A percentile compares a stretch with the other conserved stretches of the same genome.
phyloP scores from a whole-genome alignment of 2,797 vertebrate genomes.

The Borostomias antarcticus region DNA sequence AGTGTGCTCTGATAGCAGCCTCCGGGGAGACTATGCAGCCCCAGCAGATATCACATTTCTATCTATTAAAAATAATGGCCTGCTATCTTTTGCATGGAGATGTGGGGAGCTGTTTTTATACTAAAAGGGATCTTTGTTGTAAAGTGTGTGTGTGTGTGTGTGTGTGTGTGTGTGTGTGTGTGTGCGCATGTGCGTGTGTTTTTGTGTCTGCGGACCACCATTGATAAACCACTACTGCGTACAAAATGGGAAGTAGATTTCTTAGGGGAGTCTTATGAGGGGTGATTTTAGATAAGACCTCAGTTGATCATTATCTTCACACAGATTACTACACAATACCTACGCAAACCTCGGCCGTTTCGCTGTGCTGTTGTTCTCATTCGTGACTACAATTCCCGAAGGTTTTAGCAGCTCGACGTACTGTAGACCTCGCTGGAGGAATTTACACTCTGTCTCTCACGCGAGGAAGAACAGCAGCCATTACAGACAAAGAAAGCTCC shows the following conservation, averaged over 20 bases:
- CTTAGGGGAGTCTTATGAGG: slow-evolving; percentile 29
- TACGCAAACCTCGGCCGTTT: slow-evolving; percentile 10
- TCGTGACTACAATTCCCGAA: slow-evolving; percentile 52
- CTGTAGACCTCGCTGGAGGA: slow-evolving; percentile 60
- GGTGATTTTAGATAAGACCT: slow-evolving; percentile 38
- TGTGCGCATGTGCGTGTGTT: slow-evolving; percentile 15
- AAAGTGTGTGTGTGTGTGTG: slow-evolving; percentile 34
- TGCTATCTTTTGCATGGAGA: slow-evolving; percentile 39
- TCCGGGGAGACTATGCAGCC: background rate
- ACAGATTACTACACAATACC: slow-evolving; percentile 48
- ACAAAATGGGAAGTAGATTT: slow-evolving; percentile 40
- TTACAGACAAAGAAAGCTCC: slow-evolving; percentile 74
- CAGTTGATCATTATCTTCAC: background rate
- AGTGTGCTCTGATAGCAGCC: background rate
- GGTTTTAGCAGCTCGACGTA: slow-evolving; percentile 21
- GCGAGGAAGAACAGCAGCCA: slow-evolving; percentile 79
- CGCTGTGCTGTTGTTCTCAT: slow-evolving; percentile 13
- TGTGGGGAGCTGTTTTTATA: slow-evolving; percentile 48
- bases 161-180: background rate
- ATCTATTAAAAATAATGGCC: slow-evolving; percentile 35
- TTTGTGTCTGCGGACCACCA: slow-evolving; percentile 18
- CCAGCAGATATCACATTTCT: slow-evolving; percentile 36
- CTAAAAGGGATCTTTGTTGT: slow-evolving; percentile 57
- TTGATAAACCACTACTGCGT: slow-evolving; percentile 47
- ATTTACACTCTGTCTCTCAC: slow-evolving; percentile 71